Evolutionary conservation across 2,888 invertebrate genomes (phyloP).

Genomic region (Yponomeuta cagnagella): DNA sequence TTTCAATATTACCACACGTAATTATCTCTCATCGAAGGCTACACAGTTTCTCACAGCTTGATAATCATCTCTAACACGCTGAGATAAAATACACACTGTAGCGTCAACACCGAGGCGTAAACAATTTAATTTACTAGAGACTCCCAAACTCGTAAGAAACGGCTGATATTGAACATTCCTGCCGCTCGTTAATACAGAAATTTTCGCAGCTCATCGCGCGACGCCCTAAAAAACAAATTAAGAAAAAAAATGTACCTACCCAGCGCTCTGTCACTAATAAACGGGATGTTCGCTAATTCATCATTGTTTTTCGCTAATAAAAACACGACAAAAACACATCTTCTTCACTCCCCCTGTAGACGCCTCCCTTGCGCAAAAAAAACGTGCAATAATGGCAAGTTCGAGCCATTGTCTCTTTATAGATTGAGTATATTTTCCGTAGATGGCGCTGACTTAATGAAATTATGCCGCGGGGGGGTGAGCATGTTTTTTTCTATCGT

Average conservation of each 20-base stretch:
- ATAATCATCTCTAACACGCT: conserved; percentile 7
- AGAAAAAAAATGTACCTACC: conserved; percentile 40
- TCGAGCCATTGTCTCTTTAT: conserved; percentile 24
- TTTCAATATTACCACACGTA: conserved; percentile 6
- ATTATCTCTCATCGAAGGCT: conserved; percentile 18
- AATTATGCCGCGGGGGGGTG: conserved; percentile 40
- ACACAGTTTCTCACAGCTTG: not conserved
- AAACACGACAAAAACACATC: conserved; percentile 64
- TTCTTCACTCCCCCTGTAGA: conserved; percentile 27
- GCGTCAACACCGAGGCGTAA: conserved; percentile 31
- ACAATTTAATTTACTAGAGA: conserved; percentile 62
- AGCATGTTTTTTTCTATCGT: conserved; percentile 36
- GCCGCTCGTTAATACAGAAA: conserved; percentile 48
- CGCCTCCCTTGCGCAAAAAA: conserved; percentile 22
- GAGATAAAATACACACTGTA: conserved; percentile 20
- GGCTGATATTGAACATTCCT: conserved; percentile 54
- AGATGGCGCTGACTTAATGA: conserved; percentile 49
- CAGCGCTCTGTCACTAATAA: conserved; percentile 38
- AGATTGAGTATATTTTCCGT: conserved; percentile 33
- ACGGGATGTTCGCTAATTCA: conserved; percentile 61
- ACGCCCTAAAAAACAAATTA: conserved; percentile 27
- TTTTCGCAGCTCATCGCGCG: conserved; percentile 45
- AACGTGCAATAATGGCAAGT: conserved; percentile 25
- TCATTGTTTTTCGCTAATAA: conserved; percentile 69
- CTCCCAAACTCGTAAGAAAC: conserved; percentile 25